Conservation (phyloP, 2,888 invertebrate genomes). For the Clunio marinus region DNA sequence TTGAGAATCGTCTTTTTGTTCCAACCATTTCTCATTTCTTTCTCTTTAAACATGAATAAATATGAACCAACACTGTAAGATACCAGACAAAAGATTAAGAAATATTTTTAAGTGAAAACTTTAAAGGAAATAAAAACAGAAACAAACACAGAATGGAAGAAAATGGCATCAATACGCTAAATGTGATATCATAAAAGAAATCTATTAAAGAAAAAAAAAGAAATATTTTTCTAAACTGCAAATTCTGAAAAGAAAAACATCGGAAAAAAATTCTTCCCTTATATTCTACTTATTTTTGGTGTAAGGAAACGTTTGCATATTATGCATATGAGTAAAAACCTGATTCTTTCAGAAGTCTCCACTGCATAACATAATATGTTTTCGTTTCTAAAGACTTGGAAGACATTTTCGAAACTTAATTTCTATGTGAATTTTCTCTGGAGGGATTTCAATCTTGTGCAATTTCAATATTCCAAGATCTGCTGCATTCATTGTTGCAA, state of each 20-base stretch:
- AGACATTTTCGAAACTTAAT: slow-evolving; percentile 2
- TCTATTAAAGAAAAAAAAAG: slow-evolving; percentile 1
- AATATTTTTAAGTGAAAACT: slow-evolving; percentile 23
- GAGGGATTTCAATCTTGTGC: neutral
- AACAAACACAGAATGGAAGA: neutral
- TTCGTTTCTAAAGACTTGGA: neutral
- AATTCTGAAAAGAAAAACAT: neutral
- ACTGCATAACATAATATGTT: neutral
- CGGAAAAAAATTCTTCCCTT: neutral
- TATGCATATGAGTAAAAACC: no score
- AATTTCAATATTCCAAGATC: neutral
- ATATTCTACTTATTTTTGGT: neutral
- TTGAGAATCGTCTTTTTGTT: no score
- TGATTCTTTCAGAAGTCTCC: no score
- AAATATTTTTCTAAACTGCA: slow-evolving; percentile 27
- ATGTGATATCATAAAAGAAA: slow-evolving; percentile 23
- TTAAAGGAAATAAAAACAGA: neutral
- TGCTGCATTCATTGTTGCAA: no score
- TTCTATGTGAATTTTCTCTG: neutral
- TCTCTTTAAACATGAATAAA: no score
- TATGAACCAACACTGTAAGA: slow-evolving; percentile 18
- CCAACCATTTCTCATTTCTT: no score
- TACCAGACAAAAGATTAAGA: slow-evolving; percentile 10
- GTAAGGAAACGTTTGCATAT: no score
- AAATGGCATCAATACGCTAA: slow-evolving; percentile 35